Conservation (phyloP, 37 sponge, comb jelly and placozoan species). For the Cladorhizidae sp. region DNA sequence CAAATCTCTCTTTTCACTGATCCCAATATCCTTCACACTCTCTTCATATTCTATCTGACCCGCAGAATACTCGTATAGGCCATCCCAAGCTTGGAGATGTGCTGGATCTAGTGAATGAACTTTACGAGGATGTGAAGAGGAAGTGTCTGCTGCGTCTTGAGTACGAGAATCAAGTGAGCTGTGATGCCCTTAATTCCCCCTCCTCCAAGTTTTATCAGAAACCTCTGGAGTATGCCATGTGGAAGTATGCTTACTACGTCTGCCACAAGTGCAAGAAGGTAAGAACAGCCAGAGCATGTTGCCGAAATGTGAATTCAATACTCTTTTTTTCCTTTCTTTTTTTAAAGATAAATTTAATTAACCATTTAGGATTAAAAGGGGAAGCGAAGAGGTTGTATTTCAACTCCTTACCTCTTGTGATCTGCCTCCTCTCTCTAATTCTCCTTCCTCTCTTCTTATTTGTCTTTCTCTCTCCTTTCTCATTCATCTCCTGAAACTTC, state of each 20-base stretch:
- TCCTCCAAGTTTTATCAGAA: slow-evolving; percentile 89
- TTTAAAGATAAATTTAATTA: no score
- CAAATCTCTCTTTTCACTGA: not conserved
- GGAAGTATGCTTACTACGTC: slow-evolving; percentile 95
- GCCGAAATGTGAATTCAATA: not conserved
- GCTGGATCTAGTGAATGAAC: slow-evolving; percentile 65
- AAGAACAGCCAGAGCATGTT: not conserved
- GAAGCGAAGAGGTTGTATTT: no score
- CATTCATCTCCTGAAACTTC: no score
- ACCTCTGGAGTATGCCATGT: slow-evolving; percentile 91
- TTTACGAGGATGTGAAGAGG: slow-evolving; percentile 87
- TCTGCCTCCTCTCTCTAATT: no score
- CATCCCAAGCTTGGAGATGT: slow-evolving; percentile 78
- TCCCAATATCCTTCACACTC: not conserved
- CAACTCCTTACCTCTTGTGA: no score
- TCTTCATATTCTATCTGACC: not conserved
- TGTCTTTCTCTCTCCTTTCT: no score
- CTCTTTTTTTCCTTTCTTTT: no score
- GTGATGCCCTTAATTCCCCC: slow-evolving; percentile 82
- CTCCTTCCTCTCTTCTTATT: no score
- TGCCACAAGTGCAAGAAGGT: slow-evolving; percentile 98
- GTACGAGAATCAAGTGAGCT: slow-evolving; percentile 90
- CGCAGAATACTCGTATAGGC: slow-evolving; percentile 75
- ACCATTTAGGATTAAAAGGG: no score
- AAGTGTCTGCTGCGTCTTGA: slow-evolving; percentile 92